Conservation (phyloP, 2,888 invertebrate species). For the Heliconius cydno region DNA sequence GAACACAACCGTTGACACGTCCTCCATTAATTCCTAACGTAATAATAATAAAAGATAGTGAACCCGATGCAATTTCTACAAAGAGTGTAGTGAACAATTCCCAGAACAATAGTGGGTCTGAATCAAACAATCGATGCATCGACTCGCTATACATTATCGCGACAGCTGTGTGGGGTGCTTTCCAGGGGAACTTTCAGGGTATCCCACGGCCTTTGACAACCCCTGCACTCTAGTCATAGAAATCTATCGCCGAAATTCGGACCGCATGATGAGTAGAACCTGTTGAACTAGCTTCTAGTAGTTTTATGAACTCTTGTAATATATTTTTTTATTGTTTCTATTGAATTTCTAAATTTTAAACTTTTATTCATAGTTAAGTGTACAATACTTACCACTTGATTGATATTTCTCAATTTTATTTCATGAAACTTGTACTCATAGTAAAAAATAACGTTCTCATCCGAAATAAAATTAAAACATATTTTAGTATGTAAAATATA, state of each 20-base stretch:
- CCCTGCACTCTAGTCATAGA: conserved; percentile 52
- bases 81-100: conserved; percentile 47
- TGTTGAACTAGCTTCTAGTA: background rate
- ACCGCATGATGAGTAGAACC: conserved; percentile 5
- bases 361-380: background rate
- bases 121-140: conserved; percentile 77
- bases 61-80: conserved; percentile 44
- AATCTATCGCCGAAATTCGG: conserved; percentile 17
- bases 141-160: conserved; percentile 63
- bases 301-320: background rate
- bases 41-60: conserved; percentile 48
- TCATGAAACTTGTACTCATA: no score
- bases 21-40: conserved; percentile 29
- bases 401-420: no score
- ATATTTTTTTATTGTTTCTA: background rate
- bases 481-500: no score
- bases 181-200: conserved; percentile 59
- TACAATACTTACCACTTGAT: no score
- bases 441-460: no score
- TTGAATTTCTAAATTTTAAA: background rate
- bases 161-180: conserved; percentile 73
- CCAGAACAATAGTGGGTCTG: conserved; percentile 67
- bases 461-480: no score
- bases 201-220: conserved; percentile 68
- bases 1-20: conserved; percentile 39